Conservation (phyloP, 2,797 vertebrate species). For the Thunnus albacares region DNA sequence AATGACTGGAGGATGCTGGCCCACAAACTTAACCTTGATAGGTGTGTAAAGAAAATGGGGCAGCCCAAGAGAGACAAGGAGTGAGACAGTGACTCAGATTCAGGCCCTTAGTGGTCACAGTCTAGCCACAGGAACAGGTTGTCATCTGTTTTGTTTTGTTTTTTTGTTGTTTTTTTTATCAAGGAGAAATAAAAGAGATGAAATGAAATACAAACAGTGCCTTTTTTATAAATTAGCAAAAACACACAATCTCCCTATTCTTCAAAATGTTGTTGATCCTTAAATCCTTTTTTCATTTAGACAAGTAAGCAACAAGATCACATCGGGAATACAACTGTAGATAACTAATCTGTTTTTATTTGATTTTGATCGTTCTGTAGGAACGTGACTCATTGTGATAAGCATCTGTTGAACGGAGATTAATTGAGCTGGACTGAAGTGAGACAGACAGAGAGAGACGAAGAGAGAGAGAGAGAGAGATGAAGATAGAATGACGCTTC, state of each 20-base stretch:
- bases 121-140: neutral
- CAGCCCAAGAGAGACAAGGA: neutral
- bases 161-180: neutral
- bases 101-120: neutral
- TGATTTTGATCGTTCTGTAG: slow-evolving; percentile 42
- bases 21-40: slow-evolving; percentile 97
- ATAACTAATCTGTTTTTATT: slow-evolving; percentile 51
- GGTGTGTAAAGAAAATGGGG: slow-evolving; percentile 80
- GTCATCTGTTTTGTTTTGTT: neutral
- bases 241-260: neutral
- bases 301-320: slow-evolving; percentile 19
- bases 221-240: slow-evolving; percentile 6
- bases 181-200: slow-evolving; percentile 15
- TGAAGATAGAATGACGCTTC: slow-evolving; percentile 44
- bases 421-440: slow-evolving; percentile 55
- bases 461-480: slow-evolving; percentile 9
- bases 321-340: slow-evolving; percentile 12
- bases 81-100: slow-evolving; percentile 34
- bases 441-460: slow-evolving; percentile 31
- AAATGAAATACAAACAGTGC: neutral
- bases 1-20: slow-evolving; percentile 99
- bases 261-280: slow-evolving; percentile 9
- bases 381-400: slow-evolving; percentile 50
- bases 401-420: slow-evolving; percentile 69
- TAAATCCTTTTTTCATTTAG: slow-evolving; percentile 4